These are phyloP conservation scores for Esox masquinongy DNA, from an alignment of 2,797 vertebrate species.

Conservation along the genomic window DNA sequence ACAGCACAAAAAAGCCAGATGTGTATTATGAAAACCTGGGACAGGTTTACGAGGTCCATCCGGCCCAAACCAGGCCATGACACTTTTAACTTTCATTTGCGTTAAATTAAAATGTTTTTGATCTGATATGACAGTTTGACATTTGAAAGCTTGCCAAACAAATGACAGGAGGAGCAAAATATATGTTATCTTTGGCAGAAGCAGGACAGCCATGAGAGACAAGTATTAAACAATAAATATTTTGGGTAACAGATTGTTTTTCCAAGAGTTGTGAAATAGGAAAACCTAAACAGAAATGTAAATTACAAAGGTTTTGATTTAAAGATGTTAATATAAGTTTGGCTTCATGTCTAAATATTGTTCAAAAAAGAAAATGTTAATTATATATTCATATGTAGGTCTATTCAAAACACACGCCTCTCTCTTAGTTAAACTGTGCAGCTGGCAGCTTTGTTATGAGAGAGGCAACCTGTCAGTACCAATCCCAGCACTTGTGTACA, in stretches of 20 bases:
- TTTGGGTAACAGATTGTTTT: background rate
- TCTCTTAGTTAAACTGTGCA: background rate
- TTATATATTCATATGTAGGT: background rate
- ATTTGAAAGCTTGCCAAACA: constrained; percentile 12
- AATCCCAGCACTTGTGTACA: background rate
- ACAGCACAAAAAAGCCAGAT: constrained; percentile 53
- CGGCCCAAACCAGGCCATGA: background rate
- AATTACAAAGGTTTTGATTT: background rate
- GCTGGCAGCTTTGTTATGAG: background rate
- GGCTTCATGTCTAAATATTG: background rate
- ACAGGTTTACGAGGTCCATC: background rate
- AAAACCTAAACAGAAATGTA: background rate
- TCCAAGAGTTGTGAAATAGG: background rate
- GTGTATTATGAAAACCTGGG: constrained; percentile 15
- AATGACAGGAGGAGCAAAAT: constrained; percentile 24
- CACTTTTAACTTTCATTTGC: constrained; percentile 18
- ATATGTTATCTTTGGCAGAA: constrained; percentile 36
- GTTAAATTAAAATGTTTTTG: background rate
- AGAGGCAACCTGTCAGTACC: background rate
- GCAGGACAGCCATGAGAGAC: constrained; percentile 24
- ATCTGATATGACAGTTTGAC: background rate
- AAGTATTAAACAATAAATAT: constrained; percentile 26
- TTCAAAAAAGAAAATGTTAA: background rate
- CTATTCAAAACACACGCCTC: background rate
- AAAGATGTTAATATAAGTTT: background rate